These are phyloP conservation scores for Neoaliturus tenellus DNA, from an alignment of 2,888 invertebrate species.

Conservation along the genomic window DNA sequence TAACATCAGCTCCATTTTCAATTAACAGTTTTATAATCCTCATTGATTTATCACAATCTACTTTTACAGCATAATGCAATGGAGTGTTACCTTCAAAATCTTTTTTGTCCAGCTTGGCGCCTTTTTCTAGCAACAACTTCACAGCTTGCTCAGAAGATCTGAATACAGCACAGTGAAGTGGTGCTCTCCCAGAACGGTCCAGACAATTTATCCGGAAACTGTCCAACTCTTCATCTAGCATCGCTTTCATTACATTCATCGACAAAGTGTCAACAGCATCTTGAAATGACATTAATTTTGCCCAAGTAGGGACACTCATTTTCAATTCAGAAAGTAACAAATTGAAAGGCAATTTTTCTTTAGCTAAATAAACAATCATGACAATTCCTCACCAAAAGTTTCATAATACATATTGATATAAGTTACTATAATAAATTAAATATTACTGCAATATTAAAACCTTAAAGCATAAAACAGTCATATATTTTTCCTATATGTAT, in stretches of 20 bases:
- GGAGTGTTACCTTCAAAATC: slow-evolving; percentile 16
- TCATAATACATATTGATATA: too few species aligned
- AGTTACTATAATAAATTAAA: too few species aligned
- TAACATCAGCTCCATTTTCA: slow-evolving; percentile 39
- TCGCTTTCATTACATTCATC: neutral
- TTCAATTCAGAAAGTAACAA: neutral
- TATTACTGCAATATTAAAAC: too few species aligned
- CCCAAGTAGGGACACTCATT: neutral
- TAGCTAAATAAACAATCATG: too few species aligned
- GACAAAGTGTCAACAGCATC: slow-evolving; percentile 8
- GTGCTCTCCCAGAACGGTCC: neutral
- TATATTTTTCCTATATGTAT: too few species aligned
- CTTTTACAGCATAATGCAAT: slow-evolving; percentile 39
- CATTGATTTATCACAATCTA: neutral
- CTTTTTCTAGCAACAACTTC: slow-evolving; percentile 20
- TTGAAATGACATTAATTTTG: neutral
- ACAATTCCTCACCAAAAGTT: too few species aligned
- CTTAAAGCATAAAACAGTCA: too few species aligned
- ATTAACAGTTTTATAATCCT: slow-evolving; percentile 50
- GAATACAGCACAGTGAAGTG: neutral
- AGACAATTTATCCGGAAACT: neutral
- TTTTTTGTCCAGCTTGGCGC: slow-evolving; percentile 25
- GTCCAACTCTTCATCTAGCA: neutral
- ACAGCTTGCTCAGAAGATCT: neutral
- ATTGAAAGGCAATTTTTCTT: too few species aligned